Conservation (phyloP, 2,888 invertebrate species). For the Opisthograptis luteolata region DNA sequence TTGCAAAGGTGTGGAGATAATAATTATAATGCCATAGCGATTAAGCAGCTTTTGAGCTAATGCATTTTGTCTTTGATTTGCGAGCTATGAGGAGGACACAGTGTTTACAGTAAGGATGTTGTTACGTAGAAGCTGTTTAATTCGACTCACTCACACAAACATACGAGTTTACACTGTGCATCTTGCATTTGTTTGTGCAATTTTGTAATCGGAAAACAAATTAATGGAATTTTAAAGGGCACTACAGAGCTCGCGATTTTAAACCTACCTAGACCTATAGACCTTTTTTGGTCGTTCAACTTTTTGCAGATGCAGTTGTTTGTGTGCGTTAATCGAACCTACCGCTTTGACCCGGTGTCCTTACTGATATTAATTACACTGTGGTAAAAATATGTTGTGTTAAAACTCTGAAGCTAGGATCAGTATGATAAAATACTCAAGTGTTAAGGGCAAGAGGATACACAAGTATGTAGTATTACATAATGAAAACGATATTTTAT, state of each 20-base stretch:
- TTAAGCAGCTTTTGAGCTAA: conserved; percentile 51
- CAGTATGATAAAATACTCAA: conserved; percentile 37
- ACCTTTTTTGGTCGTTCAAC: not conserved
- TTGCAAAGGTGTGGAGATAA: conserved; percentile 34
- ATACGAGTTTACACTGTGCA: not conserved
- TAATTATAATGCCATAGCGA: conserved; percentile 32
- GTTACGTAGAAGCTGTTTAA: not conserved
- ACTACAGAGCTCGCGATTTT: too few relatives aligned
- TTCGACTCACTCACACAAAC: not conserved
- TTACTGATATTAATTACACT: conserved; percentile 9
- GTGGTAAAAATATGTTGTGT: not conserved
- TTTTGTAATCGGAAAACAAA: too few relatives aligned
- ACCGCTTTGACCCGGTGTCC: not conserved
- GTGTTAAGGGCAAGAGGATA: conserved; percentile 59
- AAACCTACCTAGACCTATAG: not conserved
- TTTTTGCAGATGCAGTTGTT: not conserved
- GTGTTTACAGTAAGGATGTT: conserved; percentile 10
- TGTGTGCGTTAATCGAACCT: not conserved
- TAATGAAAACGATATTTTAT: conserved; percentile 38
- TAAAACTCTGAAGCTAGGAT: conserved; percentile 7
- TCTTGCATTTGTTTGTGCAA: too few relatives aligned
- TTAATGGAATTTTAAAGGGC: too few relatives aligned
- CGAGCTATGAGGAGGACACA: conserved; percentile 52
- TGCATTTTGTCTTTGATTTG: conserved; percentile 78
- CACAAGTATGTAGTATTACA: conserved; percentile 71